Percentiles rank a stretch among this genome's conserved stretches.
phyloP scores from a whole-genome alignment of 2,113 vertebrate species.

The Irena cyanogastra region DNA sequence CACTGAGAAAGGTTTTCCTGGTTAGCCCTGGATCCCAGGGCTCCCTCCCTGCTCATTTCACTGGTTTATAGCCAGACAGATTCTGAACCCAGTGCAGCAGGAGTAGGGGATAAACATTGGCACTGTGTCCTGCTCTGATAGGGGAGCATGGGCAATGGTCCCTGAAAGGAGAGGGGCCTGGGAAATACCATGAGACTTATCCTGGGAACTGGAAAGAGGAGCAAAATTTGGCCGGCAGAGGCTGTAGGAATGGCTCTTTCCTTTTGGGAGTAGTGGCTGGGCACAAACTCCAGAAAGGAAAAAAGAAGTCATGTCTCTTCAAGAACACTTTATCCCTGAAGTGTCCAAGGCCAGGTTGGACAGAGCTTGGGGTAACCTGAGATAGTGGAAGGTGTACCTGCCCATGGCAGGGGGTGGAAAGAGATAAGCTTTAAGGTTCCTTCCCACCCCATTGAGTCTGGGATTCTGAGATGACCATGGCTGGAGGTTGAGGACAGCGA shows the following conservation, averaged over 20 bases:
- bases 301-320: not conserved
- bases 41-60: not conserved
- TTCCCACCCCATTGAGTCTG: not conserved
- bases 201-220: not conserved
- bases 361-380: not conserved
- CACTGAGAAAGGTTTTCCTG: not conserved
- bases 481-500: rapidly evolving
- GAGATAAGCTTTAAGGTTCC: not conserved
- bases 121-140: rapidly evolving
- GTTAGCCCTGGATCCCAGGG: not conserved
- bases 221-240: not conserved
- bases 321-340: not conserved
- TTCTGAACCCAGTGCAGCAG: not conserved
- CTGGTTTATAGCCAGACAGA: not conserved
- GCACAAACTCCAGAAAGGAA: not conserved
- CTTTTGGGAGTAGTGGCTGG: not conserved
- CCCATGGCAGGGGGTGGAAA: not conserved
- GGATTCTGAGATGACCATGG: not conserved
- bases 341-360: not conserved
- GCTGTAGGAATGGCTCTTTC: not conserved
- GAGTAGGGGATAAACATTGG: not conserved
- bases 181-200: not conserved
- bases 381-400: not conserved
- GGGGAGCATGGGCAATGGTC: not conserved
- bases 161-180: not conserved